Base-by-base conservation (phyloP, 2,888 invertebrate species). In the Drosophila mimica region DNA sequence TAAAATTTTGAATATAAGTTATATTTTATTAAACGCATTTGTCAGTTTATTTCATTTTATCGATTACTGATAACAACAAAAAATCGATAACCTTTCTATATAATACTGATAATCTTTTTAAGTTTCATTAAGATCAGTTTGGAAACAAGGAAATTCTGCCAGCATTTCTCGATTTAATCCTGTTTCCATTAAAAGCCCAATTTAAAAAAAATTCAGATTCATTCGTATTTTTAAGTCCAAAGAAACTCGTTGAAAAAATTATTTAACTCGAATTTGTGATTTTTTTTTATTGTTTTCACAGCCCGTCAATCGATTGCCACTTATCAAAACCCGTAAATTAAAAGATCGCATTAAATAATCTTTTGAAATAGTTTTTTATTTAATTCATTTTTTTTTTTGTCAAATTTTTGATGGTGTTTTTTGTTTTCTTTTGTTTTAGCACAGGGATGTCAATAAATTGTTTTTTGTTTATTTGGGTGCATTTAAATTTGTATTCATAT, bases 361-460 rank as follows among this genome's bases (percentile, higher is more conserved):
- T 78, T 86, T 81, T 70, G 49, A 75, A 74, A 81, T 73, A 34
- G 13, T 70, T 77, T 81, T 77, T 77, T 72, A 61, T 68, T 77
- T 63, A 54, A 70, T 61, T 70, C 52, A 40, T 52, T 66, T 51
- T 60, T 59, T 52, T 75, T 68, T 34, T 57, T 13, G 13, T 13
- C 20, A 46, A 11, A 13, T 59, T 66, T 61, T 70, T 61, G 53
- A 61, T 67, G 46, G 2, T 25, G 15, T 46, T 46, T 52, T 28
- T 51, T 28, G 28, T n/a, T 20, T 20, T 31, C 4, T 31, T 57
- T 71, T 81, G 68, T 79, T 89, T 89, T 87, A 90, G 86, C 91
- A 90, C 89, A 90, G 87, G 86, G 77, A 82, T 84, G 74, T 79
- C 76, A 68, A 69, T 67, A 72, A 70, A 76, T 80, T 77, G 79